phyloP scores from a whole-genome alignment of 2,113 vertebrate genomes.

The Opisthocomus hoazin region DNA sequence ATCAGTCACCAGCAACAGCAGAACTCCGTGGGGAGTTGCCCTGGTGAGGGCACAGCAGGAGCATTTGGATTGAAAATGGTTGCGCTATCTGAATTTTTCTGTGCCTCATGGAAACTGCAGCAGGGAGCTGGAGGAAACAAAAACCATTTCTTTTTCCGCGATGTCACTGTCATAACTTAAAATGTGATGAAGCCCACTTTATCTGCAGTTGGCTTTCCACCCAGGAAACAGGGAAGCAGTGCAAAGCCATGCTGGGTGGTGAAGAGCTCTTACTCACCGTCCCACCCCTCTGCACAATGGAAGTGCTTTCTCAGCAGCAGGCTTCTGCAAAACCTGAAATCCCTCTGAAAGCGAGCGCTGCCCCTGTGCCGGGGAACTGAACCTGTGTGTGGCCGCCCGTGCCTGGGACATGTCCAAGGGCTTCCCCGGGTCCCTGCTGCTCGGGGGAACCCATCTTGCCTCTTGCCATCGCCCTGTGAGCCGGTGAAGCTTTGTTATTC shows the following conservation, averaged over 20 bases:
- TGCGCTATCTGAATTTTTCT: constrained; percentile 2
- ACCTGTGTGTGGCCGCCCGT: background rate
- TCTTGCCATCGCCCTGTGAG: fast-evolving
- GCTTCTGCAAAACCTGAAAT: background rate
- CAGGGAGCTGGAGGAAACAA: constrained; percentile 5
- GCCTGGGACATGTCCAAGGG: background rate
- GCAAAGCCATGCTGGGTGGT: background rate
- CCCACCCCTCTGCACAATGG: background rate
- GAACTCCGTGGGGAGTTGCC: background rate
- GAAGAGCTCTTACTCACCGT: background rate
- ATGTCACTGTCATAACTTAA: background rate
- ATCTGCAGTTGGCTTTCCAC: background rate
- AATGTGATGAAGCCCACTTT: background rate
- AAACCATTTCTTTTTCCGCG: background rate
- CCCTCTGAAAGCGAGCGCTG: fast-evolving
- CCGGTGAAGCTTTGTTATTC: background rate
- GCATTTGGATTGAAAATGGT: background rate
- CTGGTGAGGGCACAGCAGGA: constrained; percentile 9
- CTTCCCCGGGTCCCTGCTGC: background rate
- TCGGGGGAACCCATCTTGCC: background rate
- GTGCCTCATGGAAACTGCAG: background rate
- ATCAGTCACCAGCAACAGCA: background rate
- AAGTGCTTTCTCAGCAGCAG: background rate
- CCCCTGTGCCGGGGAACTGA: fast-evolving
- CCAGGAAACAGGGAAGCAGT: background rate